Percentiles rank a stretch among this genome's conserved stretches.
phyloP scores from a whole-genome alignment of 2,888 invertebrate genomes.

The Agrochola lota region DNA sequence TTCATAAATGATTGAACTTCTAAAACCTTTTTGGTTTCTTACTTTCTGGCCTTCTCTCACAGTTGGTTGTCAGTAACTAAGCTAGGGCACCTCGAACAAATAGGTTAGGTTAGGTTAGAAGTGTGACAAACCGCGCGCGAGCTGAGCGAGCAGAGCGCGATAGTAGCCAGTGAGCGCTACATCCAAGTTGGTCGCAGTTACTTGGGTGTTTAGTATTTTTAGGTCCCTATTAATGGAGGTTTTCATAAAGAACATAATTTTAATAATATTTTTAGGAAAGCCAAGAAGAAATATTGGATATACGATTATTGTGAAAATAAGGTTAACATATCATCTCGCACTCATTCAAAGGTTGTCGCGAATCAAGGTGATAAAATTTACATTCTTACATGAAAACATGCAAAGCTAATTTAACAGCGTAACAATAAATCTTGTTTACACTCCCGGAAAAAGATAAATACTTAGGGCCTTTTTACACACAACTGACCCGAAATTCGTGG shows the following conservation, averaged over 20 bases:
- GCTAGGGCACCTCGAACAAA: neutral
- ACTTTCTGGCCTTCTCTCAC: neutral
- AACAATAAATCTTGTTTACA: conserved; percentile 42
- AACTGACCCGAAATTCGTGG: neutral
- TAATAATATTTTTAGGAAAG: neutral
- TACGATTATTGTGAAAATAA: neutral
- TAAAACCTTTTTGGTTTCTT: neutral
- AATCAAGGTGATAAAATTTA: neutral
- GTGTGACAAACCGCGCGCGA: neutral
- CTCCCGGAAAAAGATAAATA: conserved; percentile 37
- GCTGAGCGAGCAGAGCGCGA: neutral
- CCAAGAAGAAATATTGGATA: neutral
- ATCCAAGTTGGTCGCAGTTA: neutral
- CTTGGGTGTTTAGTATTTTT: neutral
- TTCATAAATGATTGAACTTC: neutral
- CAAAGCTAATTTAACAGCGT: conserved; percentile 1
- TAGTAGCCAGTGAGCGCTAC: neutral
- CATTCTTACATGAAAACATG: neutral
- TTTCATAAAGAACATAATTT: neutral
- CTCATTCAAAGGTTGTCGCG: neutral
- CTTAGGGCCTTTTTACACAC: neutral
- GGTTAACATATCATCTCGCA: neutral
- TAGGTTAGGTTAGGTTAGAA: neutral
- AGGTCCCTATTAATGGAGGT: neutral
- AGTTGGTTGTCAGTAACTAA: neutral